A percentile compares a stretch with the other conserved stretches of the same genome.
Evolutionary conservation across 2,113 vertebrate species (phyloP).

Genomic region (Paedocypris sp.): DNA sequence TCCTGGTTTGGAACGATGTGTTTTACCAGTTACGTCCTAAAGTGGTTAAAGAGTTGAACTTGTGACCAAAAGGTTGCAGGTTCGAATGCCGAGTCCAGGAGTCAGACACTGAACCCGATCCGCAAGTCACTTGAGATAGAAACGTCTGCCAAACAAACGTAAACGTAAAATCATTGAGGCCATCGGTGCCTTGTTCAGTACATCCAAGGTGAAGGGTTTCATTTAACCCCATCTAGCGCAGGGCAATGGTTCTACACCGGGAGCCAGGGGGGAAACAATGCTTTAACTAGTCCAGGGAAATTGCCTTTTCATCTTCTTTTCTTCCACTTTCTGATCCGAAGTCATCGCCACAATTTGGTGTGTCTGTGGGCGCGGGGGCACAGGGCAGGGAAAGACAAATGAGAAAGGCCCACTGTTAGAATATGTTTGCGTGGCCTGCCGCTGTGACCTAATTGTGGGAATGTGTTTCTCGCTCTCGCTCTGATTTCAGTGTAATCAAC

Average conservation of each 20-base stretch:
- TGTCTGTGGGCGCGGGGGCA: slow-evolving; percentile 22
- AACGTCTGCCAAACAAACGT: too few relatives aligned
- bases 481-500: slow-evolving; percentile 44
- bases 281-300: slow-evolving; percentile 15
- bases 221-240: slow-evolving; percentile 24
- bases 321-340: slow-evolving; percentile 9
- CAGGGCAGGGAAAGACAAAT: slow-evolving; percentile 39
- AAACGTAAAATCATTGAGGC: slow-evolving; percentile 3
- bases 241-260: slow-evolving; percentile 13
- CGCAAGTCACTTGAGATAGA: too few relatives aligned
- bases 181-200: slow-evolving; percentile 21
- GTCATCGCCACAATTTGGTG: slow-evolving; percentile 26
- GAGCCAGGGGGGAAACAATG: slow-evolving; percentile 10
- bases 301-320: slow-evolving; percentile 32
- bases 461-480: slow-evolving; percentile 39
- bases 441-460: slow-evolving; percentile 42
- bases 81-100: too few relatives aligned
- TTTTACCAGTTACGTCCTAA: too few relatives aligned
- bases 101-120: too few relatives aligned
- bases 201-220: slow-evolving; percentile 33
- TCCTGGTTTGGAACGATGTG: too few relatives aligned
- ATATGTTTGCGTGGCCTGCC: slow-evolving; percentile 25
- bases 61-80: too few relatives aligned
- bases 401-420: slow-evolving; percentile 32
- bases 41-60: too few relatives aligned